Base-by-base conservation (phyloP, 2,113 vertebrate genomes). In the Phalacrocorax brasilianus region DNA sequence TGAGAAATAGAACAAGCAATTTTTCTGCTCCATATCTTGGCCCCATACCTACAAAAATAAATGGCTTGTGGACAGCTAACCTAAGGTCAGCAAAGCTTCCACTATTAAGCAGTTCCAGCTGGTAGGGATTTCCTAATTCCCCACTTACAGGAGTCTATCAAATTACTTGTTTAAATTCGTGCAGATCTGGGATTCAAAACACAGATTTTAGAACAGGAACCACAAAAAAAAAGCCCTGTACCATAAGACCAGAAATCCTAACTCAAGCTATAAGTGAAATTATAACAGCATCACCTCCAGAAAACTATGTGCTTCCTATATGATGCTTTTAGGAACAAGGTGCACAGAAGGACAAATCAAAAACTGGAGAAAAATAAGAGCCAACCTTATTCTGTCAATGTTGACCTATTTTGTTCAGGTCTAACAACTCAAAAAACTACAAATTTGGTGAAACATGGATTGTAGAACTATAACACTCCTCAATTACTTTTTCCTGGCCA, bases 401-500 rank as follows among this genome's bases (percentile, higher is more conserved):
- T 80, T 98, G 97, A 98, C 98, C 97, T 97, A 96, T 97, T 98
- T 98, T 98, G 96, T 97, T 98, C 97, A 96, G 97, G 97, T 98
- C 97, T 98, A 97, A 97, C 97, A 97, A 96, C 97, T 98, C 96
- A 98, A 97, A 98, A 98, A 97, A 97, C 96, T 95, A 92, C 95
- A 96, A 84, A 98, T 98, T 95, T 61, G 68, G 95, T 97, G 97
- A 97, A 98, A 97, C 93, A 70, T 19, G 77, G 96, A 97, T 85
- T 97, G 97, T 96, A 97, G 98, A 98, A 97, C 97, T 89, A 2
- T 97, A 98, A 98, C 97, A 97, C 93, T 97, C 97, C 97, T 98
- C 98, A 98, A 98, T 98, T 98, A 98, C 97, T 97, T 98, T 97
- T 97, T 66, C 87, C 96, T 98, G 98, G 98, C 95, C 97, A 98